Evolutionary conservation across 2,113 vertebrate species (phyloP).

Genomic region (Pitta sordida): DNA sequence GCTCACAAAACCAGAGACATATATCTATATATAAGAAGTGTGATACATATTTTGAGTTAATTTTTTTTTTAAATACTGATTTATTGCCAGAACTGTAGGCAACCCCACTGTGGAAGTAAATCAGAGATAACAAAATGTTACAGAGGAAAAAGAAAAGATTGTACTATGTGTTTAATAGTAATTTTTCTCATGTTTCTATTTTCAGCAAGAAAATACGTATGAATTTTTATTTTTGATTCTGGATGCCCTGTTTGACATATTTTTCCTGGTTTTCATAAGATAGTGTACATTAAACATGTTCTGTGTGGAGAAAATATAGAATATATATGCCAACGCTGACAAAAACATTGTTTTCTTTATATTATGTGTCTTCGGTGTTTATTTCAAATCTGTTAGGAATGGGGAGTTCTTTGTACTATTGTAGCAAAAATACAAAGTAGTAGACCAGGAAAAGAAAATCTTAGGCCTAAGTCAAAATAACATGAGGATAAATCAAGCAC

Average conservation of each 20-base stretch:
- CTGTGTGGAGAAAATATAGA: not conserved
- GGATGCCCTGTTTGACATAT: not conserved
- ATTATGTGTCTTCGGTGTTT: not conserved
- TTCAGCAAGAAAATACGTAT: not conserved
- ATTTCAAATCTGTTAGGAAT: not conserved
- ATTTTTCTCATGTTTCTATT: not conserved
- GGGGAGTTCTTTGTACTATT: not conserved
- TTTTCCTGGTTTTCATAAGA: not conserved
- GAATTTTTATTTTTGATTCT: not conserved
- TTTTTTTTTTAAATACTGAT: not conserved
- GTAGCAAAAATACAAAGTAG: not conserved
- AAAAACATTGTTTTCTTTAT: not conserved
- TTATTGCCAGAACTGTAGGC: not conserved
- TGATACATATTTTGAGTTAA: not conserved
- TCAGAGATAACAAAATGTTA: not conserved
- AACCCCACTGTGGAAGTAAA: not conserved
- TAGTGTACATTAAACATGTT: not conserved
- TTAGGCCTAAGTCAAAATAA: not conserved
- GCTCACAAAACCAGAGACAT: not conserved
- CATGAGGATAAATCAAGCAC: not conserved
- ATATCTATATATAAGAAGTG: not conserved
- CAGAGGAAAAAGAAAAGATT: not conserved
- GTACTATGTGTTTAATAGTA: not conserved
- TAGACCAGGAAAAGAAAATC: not conserved
- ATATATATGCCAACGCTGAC: not conserved